Evolutionary conservation across 1,140 invertebrate genomes (phyloP).

Genomic region (Sarcophaga peregrina): DNA sequence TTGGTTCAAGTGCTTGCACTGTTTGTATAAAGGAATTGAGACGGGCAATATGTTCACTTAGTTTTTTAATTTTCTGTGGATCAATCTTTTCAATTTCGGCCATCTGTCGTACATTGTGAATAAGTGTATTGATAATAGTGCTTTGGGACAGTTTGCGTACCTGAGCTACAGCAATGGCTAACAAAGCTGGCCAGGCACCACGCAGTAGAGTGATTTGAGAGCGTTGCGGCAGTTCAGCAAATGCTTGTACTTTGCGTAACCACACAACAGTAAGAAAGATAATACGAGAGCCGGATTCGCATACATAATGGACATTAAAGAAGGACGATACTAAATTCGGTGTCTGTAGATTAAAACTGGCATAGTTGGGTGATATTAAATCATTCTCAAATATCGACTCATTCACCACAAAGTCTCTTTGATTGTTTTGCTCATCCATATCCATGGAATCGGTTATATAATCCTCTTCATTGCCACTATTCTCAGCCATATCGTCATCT

Average conservation of each 20-base stretch:
- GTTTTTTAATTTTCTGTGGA: conserved; percentile 77
- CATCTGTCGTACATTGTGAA: conserved; percentile 74
- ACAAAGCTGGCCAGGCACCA: conserved; percentile 92
- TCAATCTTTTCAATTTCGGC: conserved; percentile 75
- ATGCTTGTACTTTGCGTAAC: conserved; percentile 84
- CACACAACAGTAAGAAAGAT: conserved; percentile 91
- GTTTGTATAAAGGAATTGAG: conserved; percentile 84
- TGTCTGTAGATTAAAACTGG: conserved; percentile 83
- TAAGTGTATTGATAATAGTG: conserved; percentile 85
- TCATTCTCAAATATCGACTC: conserved; percentile 69
- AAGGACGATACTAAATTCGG: conserved; percentile 84
- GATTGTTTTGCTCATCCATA: conserved; percentile 49
- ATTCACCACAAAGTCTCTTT: conserved; percentile 60
- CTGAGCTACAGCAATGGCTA: conserved; percentile 91
- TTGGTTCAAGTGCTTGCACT: conserved; percentile 78
- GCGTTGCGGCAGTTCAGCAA: conserved; percentile 84
- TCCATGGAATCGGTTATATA: conserved; percentile 56
- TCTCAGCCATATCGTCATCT: conserved; percentile 49
- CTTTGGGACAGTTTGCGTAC: conserved; percentile 83
- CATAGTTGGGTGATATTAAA: conserved; percentile 76
- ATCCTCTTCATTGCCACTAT: conserved; percentile 44
- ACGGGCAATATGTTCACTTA: conserved; percentile 84
- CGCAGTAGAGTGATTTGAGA: conserved; percentile 85
- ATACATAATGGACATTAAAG: conserved; percentile 89
- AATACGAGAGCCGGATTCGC: conserved; percentile 89